Percentiles rank a stretch among this genome's conserved stretches.
phyloP scores from a whole-genome alignment of 2,113 vertebrate genomes.

The Pao palembangensis region DNA sequence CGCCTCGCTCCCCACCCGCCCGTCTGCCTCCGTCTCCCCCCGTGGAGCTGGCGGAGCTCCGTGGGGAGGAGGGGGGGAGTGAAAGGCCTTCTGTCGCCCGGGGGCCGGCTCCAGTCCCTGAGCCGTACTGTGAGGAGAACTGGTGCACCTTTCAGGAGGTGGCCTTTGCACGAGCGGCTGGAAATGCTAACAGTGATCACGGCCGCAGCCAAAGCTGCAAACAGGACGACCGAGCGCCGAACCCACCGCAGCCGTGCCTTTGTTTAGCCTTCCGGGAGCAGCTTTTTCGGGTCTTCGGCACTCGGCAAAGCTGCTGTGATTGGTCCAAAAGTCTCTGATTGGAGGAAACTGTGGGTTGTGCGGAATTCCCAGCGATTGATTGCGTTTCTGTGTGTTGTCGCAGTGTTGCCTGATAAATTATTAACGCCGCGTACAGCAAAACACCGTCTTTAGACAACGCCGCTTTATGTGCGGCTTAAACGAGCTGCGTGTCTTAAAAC shows the following conservation, averaged over 20 bases:
- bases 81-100: slow-evolving; percentile 65
- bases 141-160: slow-evolving; percentile 48
- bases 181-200: slow-evolving; percentile 42
- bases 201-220: slow-evolving; percentile 22
- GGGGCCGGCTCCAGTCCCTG: slow-evolving; percentile 53
- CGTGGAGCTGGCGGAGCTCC: slow-evolving; percentile 39
- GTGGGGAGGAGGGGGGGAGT: slow-evolving; percentile 47
- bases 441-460: too few species aligned
- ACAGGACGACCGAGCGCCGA: slow-evolving; percentile 10
- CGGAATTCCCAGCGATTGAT: too few species aligned
- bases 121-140: slow-evolving; percentile 56
- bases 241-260: too few species aligned
- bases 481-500: neutral
- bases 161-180: slow-evolving; percentile 23
- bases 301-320: too few species aligned
- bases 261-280: too few species aligned
- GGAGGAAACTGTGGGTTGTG: too few species aligned
- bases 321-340: too few species aligned
- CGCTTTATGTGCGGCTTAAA: neutral
- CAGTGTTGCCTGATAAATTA: too few species aligned
- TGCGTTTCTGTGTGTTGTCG: too few species aligned
- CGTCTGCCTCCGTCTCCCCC: slow-evolving; percentile 28
- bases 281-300: too few species aligned
- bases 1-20: slow-evolving; percentile 18
- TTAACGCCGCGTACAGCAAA: too few species aligned